These are phyloP conservation scores for Heliconius cydno DNA, from an alignment of 2,888 invertebrate species.

Conservation along the genomic window DNA sequence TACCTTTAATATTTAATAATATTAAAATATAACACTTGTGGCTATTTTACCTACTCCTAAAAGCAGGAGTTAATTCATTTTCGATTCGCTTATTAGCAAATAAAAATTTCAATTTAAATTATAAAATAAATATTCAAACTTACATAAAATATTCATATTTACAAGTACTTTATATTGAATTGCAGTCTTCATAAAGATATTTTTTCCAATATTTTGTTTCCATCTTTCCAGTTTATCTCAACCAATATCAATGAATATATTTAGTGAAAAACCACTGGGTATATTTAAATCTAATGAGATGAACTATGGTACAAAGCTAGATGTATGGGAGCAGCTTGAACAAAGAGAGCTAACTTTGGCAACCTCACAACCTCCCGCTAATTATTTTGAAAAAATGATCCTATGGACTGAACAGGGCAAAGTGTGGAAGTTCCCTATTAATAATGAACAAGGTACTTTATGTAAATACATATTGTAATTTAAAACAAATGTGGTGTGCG, in stretches of 20 bases:
- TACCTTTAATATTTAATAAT: no score
- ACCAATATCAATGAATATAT: conserved; percentile 83
- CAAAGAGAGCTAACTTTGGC: conserved; percentile 86
- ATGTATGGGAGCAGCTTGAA: conserved; percentile 87
- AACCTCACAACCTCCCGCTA: conserved; percentile 89
- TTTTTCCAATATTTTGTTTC: conserved; percentile 12
- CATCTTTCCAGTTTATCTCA: conserved; percentile 52
- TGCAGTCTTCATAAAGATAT: no score
- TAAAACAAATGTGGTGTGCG: no score
- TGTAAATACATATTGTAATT: background rate
- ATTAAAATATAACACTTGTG: no score
- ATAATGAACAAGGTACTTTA: conserved; percentile 95
- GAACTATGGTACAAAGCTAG: conserved; percentile 74
- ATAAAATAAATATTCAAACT: no score
- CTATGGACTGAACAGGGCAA: conserved; percentile 97
- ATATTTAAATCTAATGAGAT: conserved; percentile 82
- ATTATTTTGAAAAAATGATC: conserved; percentile 96
- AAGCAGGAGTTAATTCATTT: no score
- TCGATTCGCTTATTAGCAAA: no score
- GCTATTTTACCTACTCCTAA: no score
- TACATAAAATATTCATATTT: no score
- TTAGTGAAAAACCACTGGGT: conserved; percentile 84
- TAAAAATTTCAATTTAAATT: no score
- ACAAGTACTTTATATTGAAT: no score
- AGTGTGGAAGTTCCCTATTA: conserved; percentile 97